phyloP scores from a whole-genome alignment of 2,888 invertebrate species.

The Chymomyza amoena region DNA sequence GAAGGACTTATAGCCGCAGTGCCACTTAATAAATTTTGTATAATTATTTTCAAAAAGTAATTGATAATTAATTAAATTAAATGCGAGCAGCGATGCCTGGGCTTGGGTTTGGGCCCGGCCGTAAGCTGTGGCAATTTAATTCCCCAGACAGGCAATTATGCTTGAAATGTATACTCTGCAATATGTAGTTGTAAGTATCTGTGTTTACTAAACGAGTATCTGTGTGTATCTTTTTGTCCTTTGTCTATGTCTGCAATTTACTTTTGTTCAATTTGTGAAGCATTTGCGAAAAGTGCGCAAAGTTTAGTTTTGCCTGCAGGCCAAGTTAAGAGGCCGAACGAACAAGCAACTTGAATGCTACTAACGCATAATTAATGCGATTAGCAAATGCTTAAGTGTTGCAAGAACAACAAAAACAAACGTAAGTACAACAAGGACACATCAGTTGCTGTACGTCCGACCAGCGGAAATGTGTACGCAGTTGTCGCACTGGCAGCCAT shows the following conservation, averaged over 20 bases:
- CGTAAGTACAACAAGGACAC: constrained; percentile 3
- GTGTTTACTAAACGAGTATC: not conserved
- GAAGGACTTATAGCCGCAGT: not conserved
- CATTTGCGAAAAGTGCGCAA: constrained; percentile 41
- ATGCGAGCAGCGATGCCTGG: constrained; percentile 43
- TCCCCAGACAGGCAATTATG: constrained; percentile 63
- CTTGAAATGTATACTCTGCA: constrained; percentile 10
- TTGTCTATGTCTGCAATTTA: constrained; percentile 54
- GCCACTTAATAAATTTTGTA: constrained; percentile 51
- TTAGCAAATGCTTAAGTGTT: constrained; percentile 68
- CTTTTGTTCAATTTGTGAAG: constrained; percentile 60
- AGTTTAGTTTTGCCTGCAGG: constrained; percentile 47
- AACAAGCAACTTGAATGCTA: not conserved
- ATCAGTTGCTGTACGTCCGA: constrained; percentile 29
- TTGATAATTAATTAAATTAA: constrained; percentile 70
- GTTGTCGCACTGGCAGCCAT: constrained; percentile 54
- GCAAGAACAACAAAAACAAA: constrained; percentile 43
- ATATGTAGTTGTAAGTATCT: not conserved
- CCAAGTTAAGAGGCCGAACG: constrained; percentile 20
- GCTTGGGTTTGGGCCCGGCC: constrained; percentile 11
- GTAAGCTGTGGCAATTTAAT: constrained; percentile 49
- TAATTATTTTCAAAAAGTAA: constrained; percentile 68
- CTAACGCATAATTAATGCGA: constrained; percentile 68
- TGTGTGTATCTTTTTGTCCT: not conserved
- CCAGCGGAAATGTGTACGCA: constrained; percentile 65